Conservation (phyloP, 2,888 invertebrate species). For the Orthosia cruda region DNA sequence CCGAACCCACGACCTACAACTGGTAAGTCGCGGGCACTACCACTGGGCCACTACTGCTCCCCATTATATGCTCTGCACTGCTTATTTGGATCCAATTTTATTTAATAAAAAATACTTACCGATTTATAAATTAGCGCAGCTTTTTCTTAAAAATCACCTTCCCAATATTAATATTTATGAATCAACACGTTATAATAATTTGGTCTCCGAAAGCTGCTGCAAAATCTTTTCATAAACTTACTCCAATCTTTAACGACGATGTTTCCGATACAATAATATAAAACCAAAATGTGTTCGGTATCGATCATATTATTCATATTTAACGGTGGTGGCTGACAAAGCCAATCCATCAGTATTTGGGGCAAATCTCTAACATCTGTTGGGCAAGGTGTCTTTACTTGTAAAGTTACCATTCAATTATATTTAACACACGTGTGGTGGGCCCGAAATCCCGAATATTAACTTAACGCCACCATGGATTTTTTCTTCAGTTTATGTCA, state of each 20-base stretch:
- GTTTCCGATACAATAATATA: conserved; percentile 10
- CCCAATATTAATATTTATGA: not conserved
- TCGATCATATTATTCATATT: conserved; percentile 60
- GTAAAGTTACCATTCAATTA: conserved; percentile 79
- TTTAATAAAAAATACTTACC: no score
- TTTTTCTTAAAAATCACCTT: not conserved
- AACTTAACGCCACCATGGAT: conserved; percentile 31
- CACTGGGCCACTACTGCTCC: no score
- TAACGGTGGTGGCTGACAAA: conserved; percentile 73
- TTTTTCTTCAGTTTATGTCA: conserved; percentile 1
- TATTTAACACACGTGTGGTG: conserved; percentile 80
- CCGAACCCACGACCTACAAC: no score
- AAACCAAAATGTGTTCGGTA: conserved; percentile 48
- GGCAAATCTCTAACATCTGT: conserved; percentile 87
- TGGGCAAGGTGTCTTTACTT: conserved; percentile 85
- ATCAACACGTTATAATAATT: not conserved
- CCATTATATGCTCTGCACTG: no score
- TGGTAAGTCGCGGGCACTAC: no score
- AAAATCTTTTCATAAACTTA: conserved; percentile 4
- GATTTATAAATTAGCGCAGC: not conserved
- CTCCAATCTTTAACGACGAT: conserved; percentile 10
- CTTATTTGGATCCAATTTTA: no score
- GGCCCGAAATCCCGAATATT: conserved; percentile 67
- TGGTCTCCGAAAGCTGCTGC: not conserved
- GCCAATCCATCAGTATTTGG: conserved; percentile 79